Percentiles rank a stretch among this genome's conserved stretches.
These are phyloP conservation scores for Priocnemis perturbator DNA, from an alignment of 2,888 invertebrate genomes.

Conservation along the genomic window DNA sequence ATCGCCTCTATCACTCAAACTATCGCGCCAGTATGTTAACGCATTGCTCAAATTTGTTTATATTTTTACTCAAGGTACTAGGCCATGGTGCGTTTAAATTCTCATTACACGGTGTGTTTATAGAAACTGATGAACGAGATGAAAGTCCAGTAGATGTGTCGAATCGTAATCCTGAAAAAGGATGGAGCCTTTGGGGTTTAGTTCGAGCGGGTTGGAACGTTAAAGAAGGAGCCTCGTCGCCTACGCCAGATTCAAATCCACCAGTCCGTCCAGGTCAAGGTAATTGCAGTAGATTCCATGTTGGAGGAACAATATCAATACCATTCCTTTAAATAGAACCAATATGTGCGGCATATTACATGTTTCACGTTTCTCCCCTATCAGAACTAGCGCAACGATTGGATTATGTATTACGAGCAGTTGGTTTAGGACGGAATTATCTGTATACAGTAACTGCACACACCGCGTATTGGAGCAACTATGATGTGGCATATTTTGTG, in stretches of 20 bases:
- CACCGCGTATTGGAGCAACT: conserved; percentile 81
- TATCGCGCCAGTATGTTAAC: no score
- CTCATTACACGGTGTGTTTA: conserved; percentile 20
- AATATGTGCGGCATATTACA: neutral
- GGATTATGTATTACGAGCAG: conserved; percentile 79
- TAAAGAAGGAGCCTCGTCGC: conserved; percentile 71
- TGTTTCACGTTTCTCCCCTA: conserved; percentile 6
- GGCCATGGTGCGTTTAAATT: no score
- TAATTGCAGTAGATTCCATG: conserved; percentile 38
- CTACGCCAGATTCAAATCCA: conserved; percentile 69
- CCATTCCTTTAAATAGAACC: no score
- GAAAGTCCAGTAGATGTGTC: conserved; percentile 67
- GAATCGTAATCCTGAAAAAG: conserved; percentile 69
- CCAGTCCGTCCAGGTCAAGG: conserved; percentile 75
- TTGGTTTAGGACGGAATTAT: conserved; percentile 79
- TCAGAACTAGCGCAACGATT: conserved; percentile 78
- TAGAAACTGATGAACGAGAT: conserved; percentile 65
- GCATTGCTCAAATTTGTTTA: no score
- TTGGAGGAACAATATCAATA: no score
- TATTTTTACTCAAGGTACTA: no score
- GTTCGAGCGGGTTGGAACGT: conserved; percentile 74
- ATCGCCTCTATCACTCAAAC: no score
- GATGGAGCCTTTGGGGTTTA: conserved; percentile 76
- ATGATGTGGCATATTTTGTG: conserved; percentile 81
- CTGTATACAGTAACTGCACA: conserved; percentile 80